Conservation (phyloP, 1,140 invertebrate species). For the Trissolcus basalis region DNA sequence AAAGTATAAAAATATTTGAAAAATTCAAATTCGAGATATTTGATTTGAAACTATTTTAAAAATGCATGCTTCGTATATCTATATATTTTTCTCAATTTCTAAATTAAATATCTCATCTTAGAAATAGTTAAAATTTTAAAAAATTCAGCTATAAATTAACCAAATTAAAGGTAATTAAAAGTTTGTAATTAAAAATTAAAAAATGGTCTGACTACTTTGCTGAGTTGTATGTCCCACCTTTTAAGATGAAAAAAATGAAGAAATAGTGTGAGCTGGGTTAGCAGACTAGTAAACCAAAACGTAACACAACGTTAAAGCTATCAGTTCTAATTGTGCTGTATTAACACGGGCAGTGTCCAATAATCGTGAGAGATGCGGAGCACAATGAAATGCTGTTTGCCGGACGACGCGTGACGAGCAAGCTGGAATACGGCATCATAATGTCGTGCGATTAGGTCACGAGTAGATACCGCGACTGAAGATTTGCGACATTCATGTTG, state of each 20-base stretch:
- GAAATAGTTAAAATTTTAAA: too few species aligned
- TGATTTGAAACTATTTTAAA: too few species aligned
- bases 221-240: too few species aligned
- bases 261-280: neutral
- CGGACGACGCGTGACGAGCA: conserved; percentile 41
- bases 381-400: conserved; percentile 49
- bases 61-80: too few species aligned
- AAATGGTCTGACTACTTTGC: too few species aligned
- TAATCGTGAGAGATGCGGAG: conserved; percentile 49
- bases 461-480: conserved; percentile 49
- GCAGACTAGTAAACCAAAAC: neutral
- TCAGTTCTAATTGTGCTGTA: conserved; percentile 49
- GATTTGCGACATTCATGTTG: conserved; percentile 48
- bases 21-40: too few species aligned
- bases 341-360: conserved; percentile 41
- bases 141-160: too few species aligned
- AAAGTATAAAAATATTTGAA: too few species aligned
- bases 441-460: conserved; percentile 52
- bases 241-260: conserved; percentile 23
- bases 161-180: too few species aligned
- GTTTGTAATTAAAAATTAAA: too few species aligned
- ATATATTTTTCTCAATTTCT: too few species aligned
- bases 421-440: conserved; percentile 47
- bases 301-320: conserved; percentile 32
- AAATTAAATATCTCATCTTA: too few species aligned